phyloP scores from a whole-genome alignment of 2,888 invertebrate genomes.

The Agrypnus murinus region DNA sequence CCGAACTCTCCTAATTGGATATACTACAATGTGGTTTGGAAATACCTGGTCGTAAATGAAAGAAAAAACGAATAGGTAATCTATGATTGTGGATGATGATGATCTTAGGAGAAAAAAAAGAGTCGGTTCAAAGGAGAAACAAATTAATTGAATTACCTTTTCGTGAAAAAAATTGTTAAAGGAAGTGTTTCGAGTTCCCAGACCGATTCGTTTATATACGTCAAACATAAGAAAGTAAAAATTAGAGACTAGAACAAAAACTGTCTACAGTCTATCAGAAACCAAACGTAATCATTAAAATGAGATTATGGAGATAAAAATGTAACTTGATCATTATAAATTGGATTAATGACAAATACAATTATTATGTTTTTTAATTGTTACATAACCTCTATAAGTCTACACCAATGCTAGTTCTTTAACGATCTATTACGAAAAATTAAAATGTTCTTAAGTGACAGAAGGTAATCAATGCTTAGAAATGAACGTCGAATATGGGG shows the following conservation, averaged over 20 bases:
- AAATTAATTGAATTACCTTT: slow-evolving; percentile 14
- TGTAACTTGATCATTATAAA: background rate
- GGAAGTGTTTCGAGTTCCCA: slow-evolving; percentile 17
- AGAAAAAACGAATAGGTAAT: background rate
- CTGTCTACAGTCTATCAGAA: background rate
- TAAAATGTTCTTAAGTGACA: no score
- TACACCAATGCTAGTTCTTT: no score
- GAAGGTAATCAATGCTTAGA: no score
- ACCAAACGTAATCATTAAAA: slow-evolving; percentile 1
- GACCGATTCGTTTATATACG: background rate
- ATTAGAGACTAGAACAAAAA: background rate
- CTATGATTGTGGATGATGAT: no score
- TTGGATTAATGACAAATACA: background rate
- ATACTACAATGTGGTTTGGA: slow-evolving; percentile 12
- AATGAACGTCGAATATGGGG: no score
- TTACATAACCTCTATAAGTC: no score
- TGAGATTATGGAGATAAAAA: slow-evolving; percentile 2
- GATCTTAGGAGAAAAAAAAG: no score
- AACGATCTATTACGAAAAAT: no score
- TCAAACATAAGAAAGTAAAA: background rate
- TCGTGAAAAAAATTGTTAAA: background rate
- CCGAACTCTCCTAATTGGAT: slow-evolving; percentile 21
- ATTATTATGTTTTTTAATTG: background rate
- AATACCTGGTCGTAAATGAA: slow-evolving; percentile 9
- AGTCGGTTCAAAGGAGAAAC: slow-evolving; percentile 7